Percentiles rank a stretch among this genome's conserved stretches.
Conservation (phyloP, 2,888 invertebrate species). For the Stratiomys singularior region DNA sequence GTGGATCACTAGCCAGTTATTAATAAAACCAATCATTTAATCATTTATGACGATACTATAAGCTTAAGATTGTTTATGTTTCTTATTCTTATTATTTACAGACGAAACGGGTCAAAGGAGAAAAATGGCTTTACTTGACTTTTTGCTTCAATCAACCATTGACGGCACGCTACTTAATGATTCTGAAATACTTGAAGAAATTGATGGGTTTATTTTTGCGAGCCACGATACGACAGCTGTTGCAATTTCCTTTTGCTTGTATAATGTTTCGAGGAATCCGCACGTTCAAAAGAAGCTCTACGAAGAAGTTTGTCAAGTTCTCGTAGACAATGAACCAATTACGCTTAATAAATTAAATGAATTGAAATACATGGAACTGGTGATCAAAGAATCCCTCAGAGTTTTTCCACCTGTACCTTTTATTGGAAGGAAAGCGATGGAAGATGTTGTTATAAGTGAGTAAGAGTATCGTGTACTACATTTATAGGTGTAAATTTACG, state of each 20-base stretch:
- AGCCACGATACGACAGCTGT: constrained; percentile 65
- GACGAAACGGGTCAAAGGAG: no score
- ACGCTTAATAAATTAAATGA: constrained; percentile 51
- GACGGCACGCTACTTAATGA: constrained; percentile 68
- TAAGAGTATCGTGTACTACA: constrained; percentile 20
- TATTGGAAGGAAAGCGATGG: constrained; percentile 49
- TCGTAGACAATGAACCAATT: constrained; percentile 58
- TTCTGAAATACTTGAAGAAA: constrained; percentile 70
- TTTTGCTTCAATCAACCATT: constrained; percentile 68
- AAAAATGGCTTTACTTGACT: constrained; percentile 73
- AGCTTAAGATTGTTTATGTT: no score
- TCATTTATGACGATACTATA: no score
- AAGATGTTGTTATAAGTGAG: constrained; percentile 66
- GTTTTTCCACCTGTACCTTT: constrained; percentile 51
- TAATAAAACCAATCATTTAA: no score
- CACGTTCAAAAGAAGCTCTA: constrained; percentile 62
- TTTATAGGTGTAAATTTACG: neutral
- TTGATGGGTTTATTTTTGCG: constrained; percentile 75
- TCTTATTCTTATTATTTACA: no score
- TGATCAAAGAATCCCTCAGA: constrained; percentile 51
- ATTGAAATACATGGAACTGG: constrained; percentile 50
- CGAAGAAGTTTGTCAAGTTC: constrained; percentile 60
- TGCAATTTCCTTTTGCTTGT: constrained; percentile 63
- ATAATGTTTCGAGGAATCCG: constrained; percentile 61
- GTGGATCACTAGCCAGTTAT: no score